Percentiles rank a stretch among this genome's conserved stretches.
phyloP scores from a whole-genome alignment of 2,888 invertebrate genomes.

The Portevinia maculata region DNA sequence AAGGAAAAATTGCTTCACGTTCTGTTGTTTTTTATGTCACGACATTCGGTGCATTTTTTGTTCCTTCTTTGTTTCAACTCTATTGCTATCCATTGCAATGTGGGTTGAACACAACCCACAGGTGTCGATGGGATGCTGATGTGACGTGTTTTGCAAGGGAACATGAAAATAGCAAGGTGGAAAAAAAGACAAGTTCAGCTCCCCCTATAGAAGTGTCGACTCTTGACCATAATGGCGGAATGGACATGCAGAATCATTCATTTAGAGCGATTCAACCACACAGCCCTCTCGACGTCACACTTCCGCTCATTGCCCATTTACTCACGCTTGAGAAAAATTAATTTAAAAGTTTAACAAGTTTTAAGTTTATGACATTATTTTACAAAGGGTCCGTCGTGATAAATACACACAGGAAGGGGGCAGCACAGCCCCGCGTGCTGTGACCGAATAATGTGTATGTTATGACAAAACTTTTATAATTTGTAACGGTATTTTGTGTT shows the following conservation, averaged over 20 bases:
- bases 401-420: not conserved
- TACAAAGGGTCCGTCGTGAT: conserved; percentile 9
- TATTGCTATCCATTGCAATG: conserved; percentile 18
- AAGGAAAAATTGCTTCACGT: conserved; percentile 52
- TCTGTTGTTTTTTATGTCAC: conserved; percentile 27
- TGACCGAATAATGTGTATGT: conserved; percentile 40
- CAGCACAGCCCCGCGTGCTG: not conserved
- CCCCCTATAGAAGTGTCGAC: conserved; percentile 44
- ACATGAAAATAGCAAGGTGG: not conserved
- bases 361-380: conserved; percentile 66
- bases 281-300: conserved; percentile 6
- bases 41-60: conserved; percentile 12
- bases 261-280: conserved; percentile 40
- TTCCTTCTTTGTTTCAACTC: conserved; percentile 10
- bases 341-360: conserved; percentile 74
- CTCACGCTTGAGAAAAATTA: conserved; percentile 63
- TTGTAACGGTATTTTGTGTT: conserved; percentile 59
- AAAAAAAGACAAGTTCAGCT: not conserved
- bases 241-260: conserved; percentile 52
- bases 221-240: conserved; percentile 53
- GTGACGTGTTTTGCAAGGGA: not conserved
- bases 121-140: conserved; percentile 28
- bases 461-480: conserved; percentile 71
- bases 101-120: conserved; percentile 51
- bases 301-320: not conserved